A percentile compares a stretch with the other conserved stretches of the same genome.
phyloP scores from a whole-genome alignment of 2,797 vertebrate genomes.

The Syncerus caffer region DNA sequence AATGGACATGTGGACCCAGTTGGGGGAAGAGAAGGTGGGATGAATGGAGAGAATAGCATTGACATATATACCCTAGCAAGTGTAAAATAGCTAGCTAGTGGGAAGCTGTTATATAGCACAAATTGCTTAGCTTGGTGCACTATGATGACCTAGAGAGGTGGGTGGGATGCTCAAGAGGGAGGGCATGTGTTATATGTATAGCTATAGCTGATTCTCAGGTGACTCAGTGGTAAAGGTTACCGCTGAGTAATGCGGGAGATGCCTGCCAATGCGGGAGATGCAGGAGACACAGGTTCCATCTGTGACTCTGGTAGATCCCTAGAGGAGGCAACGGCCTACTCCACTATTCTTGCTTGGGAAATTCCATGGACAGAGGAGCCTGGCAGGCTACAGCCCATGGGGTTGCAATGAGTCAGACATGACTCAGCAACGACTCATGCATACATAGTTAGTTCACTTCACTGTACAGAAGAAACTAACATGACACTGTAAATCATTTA shows the following conservation, averaged over 20 bases:
- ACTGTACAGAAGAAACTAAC: neutral
- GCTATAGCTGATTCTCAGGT: neutral
- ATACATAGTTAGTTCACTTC: neutral
- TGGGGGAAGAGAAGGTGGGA: rapidly evolving
- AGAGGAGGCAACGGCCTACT: neutral
- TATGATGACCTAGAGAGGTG: neutral
- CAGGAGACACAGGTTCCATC: neutral
- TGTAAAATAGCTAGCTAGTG: neutral
- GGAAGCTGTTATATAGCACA: neutral
- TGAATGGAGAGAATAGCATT: neutral
- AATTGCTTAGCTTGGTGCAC: neutral
- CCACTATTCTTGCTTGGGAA: neutral
- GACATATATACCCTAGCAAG: neutral
- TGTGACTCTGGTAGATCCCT: neutral
- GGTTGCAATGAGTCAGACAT: neutral
- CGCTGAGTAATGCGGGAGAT: neutral
- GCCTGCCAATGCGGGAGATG: neutral
- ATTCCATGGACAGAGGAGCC: neutral
- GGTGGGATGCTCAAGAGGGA: neutral
- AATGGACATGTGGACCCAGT: neutral
- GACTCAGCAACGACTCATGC: neutral
- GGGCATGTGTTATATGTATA: neutral
- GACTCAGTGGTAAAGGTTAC: neutral
- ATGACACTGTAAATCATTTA: neutral
- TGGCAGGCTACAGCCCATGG: neutral